Conservation (phyloP, 2,113 vertebrate species). For the Ovis canadensis region DNA sequence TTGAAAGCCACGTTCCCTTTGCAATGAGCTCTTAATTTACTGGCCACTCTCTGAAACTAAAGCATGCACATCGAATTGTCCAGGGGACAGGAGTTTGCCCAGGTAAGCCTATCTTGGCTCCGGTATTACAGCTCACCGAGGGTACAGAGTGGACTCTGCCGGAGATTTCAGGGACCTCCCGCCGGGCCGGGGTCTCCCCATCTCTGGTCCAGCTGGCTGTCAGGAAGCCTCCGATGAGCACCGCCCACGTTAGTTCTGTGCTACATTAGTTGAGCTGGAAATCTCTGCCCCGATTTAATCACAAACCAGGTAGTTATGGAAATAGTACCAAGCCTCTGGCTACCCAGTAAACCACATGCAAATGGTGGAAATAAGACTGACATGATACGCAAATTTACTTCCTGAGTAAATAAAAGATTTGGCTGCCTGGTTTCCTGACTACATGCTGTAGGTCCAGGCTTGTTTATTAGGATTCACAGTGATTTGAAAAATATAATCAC, state of each 20-base stretch:
- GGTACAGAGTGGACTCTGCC: not conserved
- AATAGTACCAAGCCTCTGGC: conserved; percentile 61
- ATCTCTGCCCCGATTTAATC: conserved; percentile 64
- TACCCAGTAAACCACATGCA: not conserved
- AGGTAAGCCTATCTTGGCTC: accelerated
- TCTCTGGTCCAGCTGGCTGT: conserved; percentile 31
- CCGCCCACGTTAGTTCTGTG: conserved; percentile 63
- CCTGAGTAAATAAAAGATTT: not conserved
- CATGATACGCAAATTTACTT: conserved; percentile 12
- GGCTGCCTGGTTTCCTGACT: not conserved
- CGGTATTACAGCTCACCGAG: not conserved
- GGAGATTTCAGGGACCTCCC: not conserved
- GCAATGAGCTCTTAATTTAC: not conserved
- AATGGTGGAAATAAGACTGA: conserved; percentile 51
- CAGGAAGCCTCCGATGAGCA: conserved; percentile 48
- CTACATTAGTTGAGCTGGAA: conserved; percentile 60
- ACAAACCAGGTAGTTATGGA: conserved; percentile 63
- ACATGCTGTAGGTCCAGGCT: not conserved
- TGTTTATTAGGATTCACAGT: not conserved
- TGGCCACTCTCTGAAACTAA: not conserved
- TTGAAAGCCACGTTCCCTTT: not conserved
- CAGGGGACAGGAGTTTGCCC: not conserved
- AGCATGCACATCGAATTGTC: accelerated
- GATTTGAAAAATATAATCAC: not conserved
- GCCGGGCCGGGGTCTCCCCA: accelerated